Evolutionary conservation across 2,888 invertebrate genomes (phyloP), one percentile per base, ranked within the genome.

Genomic region (Campopleginae sp.): DNA sequence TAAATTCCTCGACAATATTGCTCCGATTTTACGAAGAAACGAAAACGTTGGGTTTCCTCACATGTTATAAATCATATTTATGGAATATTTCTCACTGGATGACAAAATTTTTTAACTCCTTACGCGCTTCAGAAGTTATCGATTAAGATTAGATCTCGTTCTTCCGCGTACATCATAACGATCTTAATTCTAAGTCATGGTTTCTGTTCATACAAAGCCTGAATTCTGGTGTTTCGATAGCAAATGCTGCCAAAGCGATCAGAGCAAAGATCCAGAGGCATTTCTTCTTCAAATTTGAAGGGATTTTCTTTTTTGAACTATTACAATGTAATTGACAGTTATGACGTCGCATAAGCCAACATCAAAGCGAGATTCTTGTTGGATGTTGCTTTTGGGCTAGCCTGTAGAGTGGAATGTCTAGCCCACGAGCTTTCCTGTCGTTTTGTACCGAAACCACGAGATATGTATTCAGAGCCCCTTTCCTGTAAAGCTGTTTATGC

Each of bases 391-490:
- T 58, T 27, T 58, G 58, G 5, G 14, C 14, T 27, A 4, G 58
- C 23, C 58, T 58, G 27, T 58, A 58, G 58, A 58, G 12, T 58
- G 10, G 27, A 58, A 27, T 58, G 5, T 10, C 4, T 42, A 61
- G 44, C 14, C 44, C 31, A n/a, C 38, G 46, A n/a, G 74, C 61
- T 42, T 38, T 19, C 38, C 23, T 81, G 44, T 63, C 80, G 51
- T 74, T 65, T 80, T 63, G 46, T 42, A 76, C 65, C 44, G 33
- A 80, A 76, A 65, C 31, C 48, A 27, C 48, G 48, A 65, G 33
- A 76, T 23, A 76, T 48, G 76, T 65, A 17, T 76, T 63, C 58
- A 74, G n/a, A 61, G 8, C 61, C 48, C 48, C 70, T 23, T 65
- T 42, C 71, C 42, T 23, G 48, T 23, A 7, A 42, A 44, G 51